Base-by-base conservation (phyloP, 2,888 invertebrate genomes). In the Diarsia rubi region DNA sequence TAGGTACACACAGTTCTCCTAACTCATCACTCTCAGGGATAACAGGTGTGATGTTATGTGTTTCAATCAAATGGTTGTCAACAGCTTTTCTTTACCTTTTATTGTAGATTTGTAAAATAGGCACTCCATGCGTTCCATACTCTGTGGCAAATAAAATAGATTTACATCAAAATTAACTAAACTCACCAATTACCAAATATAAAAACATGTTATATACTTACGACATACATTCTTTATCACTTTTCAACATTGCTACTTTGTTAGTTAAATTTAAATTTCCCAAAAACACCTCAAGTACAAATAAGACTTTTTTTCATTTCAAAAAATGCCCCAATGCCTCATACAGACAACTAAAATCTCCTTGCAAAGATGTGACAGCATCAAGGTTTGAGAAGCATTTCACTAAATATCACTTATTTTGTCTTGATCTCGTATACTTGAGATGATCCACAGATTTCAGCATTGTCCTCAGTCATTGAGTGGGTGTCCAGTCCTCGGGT, bases 121-220 rank as follows among this genome's bases (percentile, higher is more conserved):
- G 16, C 60, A 54, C 49, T 67, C 54, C 75, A 74, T 63, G 49
- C 57, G 27, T 57, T 75, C 54, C 44, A n/a, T 49, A 75, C 54
- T 66, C 74, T 24, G 21, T 59, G 27, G 2, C 42, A 78, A n/a
- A 62, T 42, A 45, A 67, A 69, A 16, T 47, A 16, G n/a, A 59
- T 73, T 54, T 31, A 59, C 49, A 47, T 11, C 54, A 37, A 47
- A 76, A 4, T 37, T n/a, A 21, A 65, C 12, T 60, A 37, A 69
- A 79, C 52, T 65, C 60, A 81, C 54, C 65, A 54, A 49, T n/a
- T 60, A 71, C 24, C 44, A 52, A 71, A 52, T 19, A 65, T 65
- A 60, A 52, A 42, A 62, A 42, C 11, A 59, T 19, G 42, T n/a
- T n/a, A 45, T 65, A 81, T 79, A 79, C 79, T 79, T 79, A 79